Evolutionary conservation across 2,888 invertebrate genomes (phyloP).

Genomic region (Chaitophorus viminalis): DNA sequence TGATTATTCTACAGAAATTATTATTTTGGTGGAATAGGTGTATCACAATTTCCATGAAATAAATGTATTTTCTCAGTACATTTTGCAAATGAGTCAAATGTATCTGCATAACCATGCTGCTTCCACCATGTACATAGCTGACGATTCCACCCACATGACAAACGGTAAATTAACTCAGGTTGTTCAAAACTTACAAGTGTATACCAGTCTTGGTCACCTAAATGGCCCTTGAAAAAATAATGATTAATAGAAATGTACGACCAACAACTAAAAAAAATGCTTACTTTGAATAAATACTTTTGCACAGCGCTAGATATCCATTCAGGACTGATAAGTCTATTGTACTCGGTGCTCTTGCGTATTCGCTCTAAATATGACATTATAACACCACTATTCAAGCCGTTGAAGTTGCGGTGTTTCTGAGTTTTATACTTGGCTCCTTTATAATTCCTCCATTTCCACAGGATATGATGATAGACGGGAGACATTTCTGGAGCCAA

Average conservation of each 20-base stretch:
- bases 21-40: conserved; percentile 71
- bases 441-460: conserved; percentile 71
- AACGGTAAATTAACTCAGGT: conserved; percentile 76
- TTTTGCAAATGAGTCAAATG: conserved; percentile 77
- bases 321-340: conserved; percentile 70
- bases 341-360: conserved; percentile 71
- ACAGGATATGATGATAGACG: conserved; percentile 80
- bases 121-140: conserved; percentile 86
- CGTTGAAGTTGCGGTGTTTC: conserved; percentile 65
- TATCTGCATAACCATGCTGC: conserved; percentile 77
- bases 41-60: conserved; percentile 81
- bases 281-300: conserved; percentile 74
- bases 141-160: conserved; percentile 83
- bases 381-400: conserved; percentile 82
- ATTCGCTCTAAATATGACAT: conserved; percentile 77
- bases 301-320: conserved; percentile 71
- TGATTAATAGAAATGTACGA: no score
- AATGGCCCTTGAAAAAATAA: conserved; percentile 71
- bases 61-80: conserved; percentile 76
- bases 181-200: conserved; percentile 73
- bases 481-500: conserved; percentile 80
- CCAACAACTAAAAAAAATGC: neutral
- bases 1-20: conserved; percentile 67
- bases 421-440: conserved; percentile 67
- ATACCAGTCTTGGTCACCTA: conserved; percentile 79